Evolutionary conservation across 2,113 vertebrate genomes (phyloP), one percentile per base, ranked within the genome.

Genomic region (Emydocephalus ijimae): DNA sequence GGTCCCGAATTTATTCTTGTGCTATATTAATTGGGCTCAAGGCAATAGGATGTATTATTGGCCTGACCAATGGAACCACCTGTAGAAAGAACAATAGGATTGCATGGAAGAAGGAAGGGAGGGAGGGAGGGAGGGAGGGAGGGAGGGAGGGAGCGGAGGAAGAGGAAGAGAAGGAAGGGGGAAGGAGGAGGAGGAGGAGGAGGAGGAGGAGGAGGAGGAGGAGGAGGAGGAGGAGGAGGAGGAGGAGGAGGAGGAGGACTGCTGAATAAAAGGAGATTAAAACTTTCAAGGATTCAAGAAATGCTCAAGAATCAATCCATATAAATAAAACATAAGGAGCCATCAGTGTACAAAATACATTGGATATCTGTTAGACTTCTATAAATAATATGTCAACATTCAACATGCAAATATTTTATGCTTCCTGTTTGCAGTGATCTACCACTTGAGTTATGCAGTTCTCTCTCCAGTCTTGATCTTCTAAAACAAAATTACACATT

Each of bases 341-440:
- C 34, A 43, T 85, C n/a, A 39, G 34, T 48, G 8, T 20, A 50
- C 55, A 56, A n/a, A 89, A 1, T 55, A 55, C 24, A 12, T 9
- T 1, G 29, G 45, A 34, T 0, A 0, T 89, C 15, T 29, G 54
- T 90, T 90, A 89, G 92, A 93, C 0, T 2, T 52, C 39, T 45
- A 20, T 74, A 14, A 20, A 39, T 15, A 74, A 39, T 34, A 39
- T 20, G 2, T 18, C 69, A 74, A 8, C n/a, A 8, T 74, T 74
- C 48, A 48, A 48, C 4, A 48, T 48, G 4, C n/a, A 74, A 74
- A 74, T 34, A 74, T 74, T 34, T 15, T 26, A 54, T 91, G 54
- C 69, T 93, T 45, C 61, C 92, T 95, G 93, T 50, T 92, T 52
- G 57, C 92, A 23, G 8, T 43, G 50, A 81, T 59, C 86, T 92